A percentile compares a stretch with the other conserved stretches of the same genome.
phyloP scores from a whole-genome alignment of 2,888 invertebrate genomes.

The Cephus runcator region DNA sequence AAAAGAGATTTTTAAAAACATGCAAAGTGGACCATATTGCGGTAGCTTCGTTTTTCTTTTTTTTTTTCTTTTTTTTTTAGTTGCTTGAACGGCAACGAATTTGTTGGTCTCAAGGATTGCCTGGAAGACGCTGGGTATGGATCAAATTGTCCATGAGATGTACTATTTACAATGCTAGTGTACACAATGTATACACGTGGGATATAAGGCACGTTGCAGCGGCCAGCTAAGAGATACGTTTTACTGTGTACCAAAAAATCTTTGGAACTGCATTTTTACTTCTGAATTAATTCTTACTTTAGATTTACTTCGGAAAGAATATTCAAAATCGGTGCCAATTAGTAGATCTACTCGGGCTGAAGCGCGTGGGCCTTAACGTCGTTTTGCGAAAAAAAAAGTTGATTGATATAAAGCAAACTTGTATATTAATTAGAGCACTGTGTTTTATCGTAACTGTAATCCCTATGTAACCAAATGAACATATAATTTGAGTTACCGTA shows the following conservation, averaged over 20 bases:
- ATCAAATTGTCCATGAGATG: neutral
- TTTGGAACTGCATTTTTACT: slow-evolving; percentile 5
- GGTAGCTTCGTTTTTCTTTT: neutral
- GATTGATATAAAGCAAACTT: neutral
- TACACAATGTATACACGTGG: neutral
- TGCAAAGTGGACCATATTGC: slow-evolving; percentile 12
- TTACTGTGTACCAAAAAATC: slow-evolving; percentile 15
- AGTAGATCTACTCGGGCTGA: slow-evolving; percentile 10
- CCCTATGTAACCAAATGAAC: slow-evolving; percentile 11
- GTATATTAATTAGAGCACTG: slow-evolving; percentile 20
- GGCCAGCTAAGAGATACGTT: neutral
- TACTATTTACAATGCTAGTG: neutral
- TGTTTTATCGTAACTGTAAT: slow-evolving; percentile 21
- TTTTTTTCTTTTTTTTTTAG: too few relatives aligned
- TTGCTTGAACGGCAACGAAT: neutral
- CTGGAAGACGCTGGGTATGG: neutral
- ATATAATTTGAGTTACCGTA: slow-evolving; percentile 3
- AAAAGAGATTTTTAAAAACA: slow-evolving; percentile 15
- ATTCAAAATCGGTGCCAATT: slow-evolving; percentile 20
- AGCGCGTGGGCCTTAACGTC: neutral
- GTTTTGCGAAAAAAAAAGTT: neutral
- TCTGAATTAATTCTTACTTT: neutral
- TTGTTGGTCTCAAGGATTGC: neutral
- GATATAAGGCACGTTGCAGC: neutral
- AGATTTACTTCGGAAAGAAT: neutral